Base-by-base conservation (phyloP, 2,888 invertebrate species). In the Watsonalla binaria region DNA sequence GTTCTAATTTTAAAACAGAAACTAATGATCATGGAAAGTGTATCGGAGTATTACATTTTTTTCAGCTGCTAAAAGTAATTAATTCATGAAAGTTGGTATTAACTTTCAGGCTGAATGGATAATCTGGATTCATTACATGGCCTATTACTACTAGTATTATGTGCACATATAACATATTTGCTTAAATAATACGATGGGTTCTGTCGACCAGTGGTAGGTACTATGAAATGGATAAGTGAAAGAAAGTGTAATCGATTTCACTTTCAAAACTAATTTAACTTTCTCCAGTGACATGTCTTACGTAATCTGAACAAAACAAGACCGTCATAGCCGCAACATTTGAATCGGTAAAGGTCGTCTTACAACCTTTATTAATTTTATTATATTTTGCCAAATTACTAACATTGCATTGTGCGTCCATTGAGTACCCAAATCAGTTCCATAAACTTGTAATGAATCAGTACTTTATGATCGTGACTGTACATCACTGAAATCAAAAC, bases 251-350 rank as follows among this genome's bases (percentile, higher is more conserved):
- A 90, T 90, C 88, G 90, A 90, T 90, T 90, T 90, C 89, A 88
- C 90, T 90, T 90, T 90, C 89, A 90, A 89, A 90, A 88, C 89
- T 89, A 90, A 90, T 89, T 90, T 89, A 89, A 90, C 90, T 90
- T 90, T 90, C 90, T 86, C 90, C 83, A 85, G 79, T 88, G 90
- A 90, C 90, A 90, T 83, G 88, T 87, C 78, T 90, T 90, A 87
- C 80, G 73, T 85, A 90, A 90, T 85, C 73, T 78, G 73, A 76
- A 83, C 82, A 81, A 90, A 84, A 84, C 87, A 86, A 86, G 83
- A 78, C 76, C 75, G 73, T 78, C 84, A 84, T 84, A 86, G 85
- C 81, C 78, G 74, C 79, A 80, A 82, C 83, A 84, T 84, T 81
- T 78, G 76, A 77, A 76, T 81, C 80, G 80, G 70, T 67, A 89